phyloP scores from a whole-genome alignment of 1,140 invertebrate genomes.

The Drosophila chauvacae region DNA sequence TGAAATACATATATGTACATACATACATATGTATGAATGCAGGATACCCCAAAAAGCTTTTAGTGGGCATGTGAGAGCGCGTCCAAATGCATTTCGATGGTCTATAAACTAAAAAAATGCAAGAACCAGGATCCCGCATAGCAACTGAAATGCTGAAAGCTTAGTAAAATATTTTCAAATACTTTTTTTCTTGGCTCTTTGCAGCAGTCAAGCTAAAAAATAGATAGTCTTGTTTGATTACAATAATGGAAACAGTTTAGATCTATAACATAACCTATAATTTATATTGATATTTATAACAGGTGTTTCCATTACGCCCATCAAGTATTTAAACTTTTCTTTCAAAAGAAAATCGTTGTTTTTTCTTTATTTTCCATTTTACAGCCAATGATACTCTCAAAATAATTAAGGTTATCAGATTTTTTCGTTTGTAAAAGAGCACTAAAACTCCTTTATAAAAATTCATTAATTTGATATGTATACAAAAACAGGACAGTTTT shows the following conservation, averaged over 20 bases:
- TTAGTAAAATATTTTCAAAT: not conserved
- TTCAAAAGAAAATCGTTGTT: not conserved
- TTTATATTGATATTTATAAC: not conserved
- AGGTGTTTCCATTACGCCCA: not conserved
- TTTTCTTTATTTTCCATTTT: not conserved
- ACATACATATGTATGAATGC: not conserved
- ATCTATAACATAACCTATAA: not conserved
- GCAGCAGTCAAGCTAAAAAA: too few species aligned
- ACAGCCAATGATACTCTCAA: not conserved
- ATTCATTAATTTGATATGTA: too few species aligned
- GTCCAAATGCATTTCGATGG: slow-evolving; percentile 61
- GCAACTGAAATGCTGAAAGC: slow-evolving; percentile 15
- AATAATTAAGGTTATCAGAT: not conserved
- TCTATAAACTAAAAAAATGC: slow-evolving; percentile 31
- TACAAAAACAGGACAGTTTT: too few species aligned
- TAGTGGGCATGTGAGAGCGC: slow-evolving; percentile 55
- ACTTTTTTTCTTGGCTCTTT: not conserved
- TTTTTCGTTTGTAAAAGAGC: too few species aligned
- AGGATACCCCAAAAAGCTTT: slow-evolving; percentile 67
- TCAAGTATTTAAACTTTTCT: not conserved
- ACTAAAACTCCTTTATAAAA: too few species aligned
- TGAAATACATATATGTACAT: slow-evolving; percentile 36
- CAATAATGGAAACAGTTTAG: not conserved
- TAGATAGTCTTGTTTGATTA: too few species aligned
- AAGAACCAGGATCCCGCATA: slow-evolving; percentile 5